Evolutionary conservation across 2,888 invertebrate genomes (phyloP).

Genomic region (Netelia virgata): DNA sequence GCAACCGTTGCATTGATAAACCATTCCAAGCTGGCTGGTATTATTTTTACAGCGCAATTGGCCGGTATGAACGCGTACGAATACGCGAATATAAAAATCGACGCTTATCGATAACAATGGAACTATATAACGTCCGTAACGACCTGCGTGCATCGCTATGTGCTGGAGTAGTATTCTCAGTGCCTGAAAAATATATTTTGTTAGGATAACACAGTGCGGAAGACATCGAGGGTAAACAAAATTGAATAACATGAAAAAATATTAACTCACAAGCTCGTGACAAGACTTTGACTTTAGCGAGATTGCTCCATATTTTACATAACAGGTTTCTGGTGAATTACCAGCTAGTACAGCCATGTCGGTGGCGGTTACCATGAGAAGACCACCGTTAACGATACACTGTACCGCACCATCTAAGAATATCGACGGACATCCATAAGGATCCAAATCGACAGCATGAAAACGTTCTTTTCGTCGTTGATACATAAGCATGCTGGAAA

Average conservation of each 20-base stretch:
- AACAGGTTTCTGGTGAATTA: constrained; percentile 97
- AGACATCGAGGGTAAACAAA: constrained; percentile 18
- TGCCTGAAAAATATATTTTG: constrained; percentile 87
- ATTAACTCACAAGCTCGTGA: constrained; percentile 94
- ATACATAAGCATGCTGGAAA: constrained; percentile 93
- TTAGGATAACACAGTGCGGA: constrained; percentile 2
- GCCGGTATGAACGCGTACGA: constrained; percentile 93
- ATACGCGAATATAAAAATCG: constrained; percentile 98
- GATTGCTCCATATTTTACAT: constrained; percentile 96
- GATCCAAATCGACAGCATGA: constrained; percentile 97
- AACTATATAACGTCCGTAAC: constrained; percentile 96
- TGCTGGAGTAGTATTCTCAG: constrained; percentile 96
- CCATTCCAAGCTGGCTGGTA: constrained; percentile 94
- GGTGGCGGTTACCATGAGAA: constrained; percentile 97
- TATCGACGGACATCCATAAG: constrained; percentile 97
- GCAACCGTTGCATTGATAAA: constrained; percentile 97
- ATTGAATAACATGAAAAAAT: constrained; percentile 7
- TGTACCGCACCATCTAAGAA: constrained; percentile 97
- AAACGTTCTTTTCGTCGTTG: constrained; percentile 90
- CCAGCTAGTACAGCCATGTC: constrained; percentile 99
- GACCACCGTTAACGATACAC: constrained; percentile 92
- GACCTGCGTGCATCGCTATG: constrained; percentile 96
- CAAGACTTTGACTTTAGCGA: constrained; percentile 94
- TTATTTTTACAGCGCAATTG: constrained; percentile 94
- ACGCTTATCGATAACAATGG: constrained; percentile 96